Evolutionary conservation across 2,113 vertebrate species (phyloP).

Genomic region (Pterocles burchelli): DNA sequence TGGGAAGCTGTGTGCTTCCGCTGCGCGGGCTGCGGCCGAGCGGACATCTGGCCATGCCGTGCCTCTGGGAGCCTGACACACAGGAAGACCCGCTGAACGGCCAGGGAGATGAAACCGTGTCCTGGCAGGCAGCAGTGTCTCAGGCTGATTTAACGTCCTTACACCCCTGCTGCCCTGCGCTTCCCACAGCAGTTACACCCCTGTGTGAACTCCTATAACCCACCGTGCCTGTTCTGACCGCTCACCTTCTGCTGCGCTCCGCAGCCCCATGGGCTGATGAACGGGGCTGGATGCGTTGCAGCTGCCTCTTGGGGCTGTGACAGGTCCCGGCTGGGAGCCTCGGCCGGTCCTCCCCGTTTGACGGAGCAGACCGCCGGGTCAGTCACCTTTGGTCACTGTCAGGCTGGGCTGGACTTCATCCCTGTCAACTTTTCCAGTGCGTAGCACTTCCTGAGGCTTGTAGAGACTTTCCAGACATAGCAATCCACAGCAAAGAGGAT

Average conservation of each 20-base stretch:
- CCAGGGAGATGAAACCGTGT: fast-evolving
- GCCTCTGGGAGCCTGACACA: not conserved
- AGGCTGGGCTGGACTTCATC: not conserved
- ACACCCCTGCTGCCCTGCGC: not conserved
- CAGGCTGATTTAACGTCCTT: fast-evolving
- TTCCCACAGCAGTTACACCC: not conserved
- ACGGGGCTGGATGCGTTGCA: not conserved
- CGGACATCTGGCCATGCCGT: fast-evolving
- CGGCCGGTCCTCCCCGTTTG: not conserved
- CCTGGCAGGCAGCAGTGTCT: not conserved
- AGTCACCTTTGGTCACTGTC: not conserved
- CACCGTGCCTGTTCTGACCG: not conserved
- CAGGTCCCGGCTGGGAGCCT: not conserved
- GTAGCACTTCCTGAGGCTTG: not conserved
- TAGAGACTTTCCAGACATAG: fast-evolving
- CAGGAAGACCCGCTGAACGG: not conserved
- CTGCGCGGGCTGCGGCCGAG: not conserved
- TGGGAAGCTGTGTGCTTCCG: not conserved
- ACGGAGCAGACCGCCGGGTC: not conserved
- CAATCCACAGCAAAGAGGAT: not conserved
- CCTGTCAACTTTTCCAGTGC: fast-evolving
- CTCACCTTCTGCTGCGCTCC: not conserved
- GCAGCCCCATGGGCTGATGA: not conserved
- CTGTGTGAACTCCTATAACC: not conserved
- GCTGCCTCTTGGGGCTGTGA: not conserved